These are phyloP conservation scores for Lathamus discolor DNA, from an alignment of 2,113 vertebrate genomes.

Conservation along the genomic window DNA sequence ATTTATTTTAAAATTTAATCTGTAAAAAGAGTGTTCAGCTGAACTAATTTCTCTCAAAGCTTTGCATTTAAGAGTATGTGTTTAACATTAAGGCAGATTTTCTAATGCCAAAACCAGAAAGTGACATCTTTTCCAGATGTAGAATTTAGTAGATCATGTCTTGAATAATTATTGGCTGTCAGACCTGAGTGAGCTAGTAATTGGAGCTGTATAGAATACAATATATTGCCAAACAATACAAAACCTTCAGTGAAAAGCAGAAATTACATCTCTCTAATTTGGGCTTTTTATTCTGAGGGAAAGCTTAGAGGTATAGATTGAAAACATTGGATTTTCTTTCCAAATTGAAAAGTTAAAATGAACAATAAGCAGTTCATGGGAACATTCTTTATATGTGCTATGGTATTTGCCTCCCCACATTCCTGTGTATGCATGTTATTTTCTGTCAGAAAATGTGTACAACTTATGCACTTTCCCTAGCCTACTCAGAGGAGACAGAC, in stretches of 20 bases:
- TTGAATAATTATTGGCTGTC: slow-evolving; percentile 66
- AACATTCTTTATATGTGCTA: background rate
- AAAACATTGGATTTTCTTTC: slow-evolving; percentile 22
- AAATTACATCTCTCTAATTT: slow-evolving; percentile 20
- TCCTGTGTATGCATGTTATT: background rate
- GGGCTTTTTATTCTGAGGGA: background rate
- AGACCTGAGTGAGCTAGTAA: slow-evolving; percentile 54
- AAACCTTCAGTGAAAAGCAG: slow-evolving; percentile 40
- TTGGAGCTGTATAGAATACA: slow-evolving; percentile 42
- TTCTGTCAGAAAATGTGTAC: background rate
- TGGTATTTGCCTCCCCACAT: background rate
- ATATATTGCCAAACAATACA: slow-evolving; percentile 63
- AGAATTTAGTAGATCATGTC: slow-evolving; percentile 62
- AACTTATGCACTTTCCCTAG: background rate
- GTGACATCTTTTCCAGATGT: slow-evolving; percentile 67
- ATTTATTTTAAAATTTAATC: slow-evolving; percentile 29
- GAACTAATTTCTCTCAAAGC: slow-evolving; percentile 24
- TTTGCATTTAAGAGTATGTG: slow-evolving; percentile 24
- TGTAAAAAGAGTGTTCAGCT: background rate
- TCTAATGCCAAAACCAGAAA: slow-evolving; percentile 59
- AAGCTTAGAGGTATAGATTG: background rate
- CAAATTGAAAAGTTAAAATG: background rate
- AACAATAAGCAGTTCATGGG: background rate
- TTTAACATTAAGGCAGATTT: slow-evolving; percentile 53
- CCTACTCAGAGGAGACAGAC: slow-evolving; percentile 16